Base-by-base conservation (phyloP, 2,888 invertebrate genomes). In the Mesochorus sp. region DNA sequence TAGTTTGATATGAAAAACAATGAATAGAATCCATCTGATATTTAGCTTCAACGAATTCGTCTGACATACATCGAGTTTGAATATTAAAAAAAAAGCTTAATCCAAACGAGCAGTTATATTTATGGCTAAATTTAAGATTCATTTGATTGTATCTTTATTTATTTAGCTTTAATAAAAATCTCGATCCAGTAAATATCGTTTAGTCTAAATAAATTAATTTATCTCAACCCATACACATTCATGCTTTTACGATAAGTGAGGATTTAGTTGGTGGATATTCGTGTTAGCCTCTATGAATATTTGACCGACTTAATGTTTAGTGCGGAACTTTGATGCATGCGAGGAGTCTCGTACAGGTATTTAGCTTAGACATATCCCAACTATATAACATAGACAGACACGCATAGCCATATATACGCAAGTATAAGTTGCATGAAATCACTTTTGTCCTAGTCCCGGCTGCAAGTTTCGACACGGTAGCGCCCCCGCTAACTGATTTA, bases 401-500 rank as follows among this genome's bases (percentile, higher is more conserved):
- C 61, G 34, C 49, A 17, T 37, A 31, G 24, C 1, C 28, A 17
- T 70, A 31, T 37, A 34, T 19, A 47, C 21, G 49, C 49, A 14
- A 24, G 34, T 67, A 49, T 61, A 74, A 78, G 70, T 74, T 71
- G 70, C 74, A 61, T 78, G 74, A 74, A 79, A 80, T 81, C 81
- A 76, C 79, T 81, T 81, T 77, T 72, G 64, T 77, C 57, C 74
- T 66, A 55, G 77, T 78, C 47, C 62, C 37, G 57, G 8, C 51
- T 34, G 74, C 49, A 78, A 78, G 78, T 78, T 78, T 61, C 53
- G 78, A 75, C 79, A 71, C 72, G 67, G 76, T 75, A 68, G 74
- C 64, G 53, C 71, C 78, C 39, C 55, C 77, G 75, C 71, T 81
- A 83, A 83, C 82, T 82, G 83, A 82, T 83, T 83, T 83, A 81